Percentiles rank a stretch among this genome's conserved stretches.
Evolutionary conservation across 2,888 invertebrate species (phyloP).

Genomic region (Mesochorus sp.): DNA sequence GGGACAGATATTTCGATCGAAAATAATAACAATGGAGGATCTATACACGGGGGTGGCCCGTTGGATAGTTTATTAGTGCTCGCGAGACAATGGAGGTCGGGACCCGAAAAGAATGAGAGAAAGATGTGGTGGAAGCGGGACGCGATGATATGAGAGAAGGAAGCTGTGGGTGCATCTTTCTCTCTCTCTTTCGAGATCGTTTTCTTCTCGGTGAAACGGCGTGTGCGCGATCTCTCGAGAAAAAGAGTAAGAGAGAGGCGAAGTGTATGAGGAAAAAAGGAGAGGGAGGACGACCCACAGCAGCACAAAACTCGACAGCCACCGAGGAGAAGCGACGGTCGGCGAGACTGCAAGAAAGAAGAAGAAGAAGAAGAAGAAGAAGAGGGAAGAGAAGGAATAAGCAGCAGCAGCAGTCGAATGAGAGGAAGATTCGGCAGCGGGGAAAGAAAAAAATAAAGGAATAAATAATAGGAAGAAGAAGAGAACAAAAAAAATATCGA

Average conservation of each 20-base stretch:
- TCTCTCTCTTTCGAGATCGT: constrained; percentile 31
- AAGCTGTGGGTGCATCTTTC: constrained; percentile 56
- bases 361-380: constrained; percentile 33
- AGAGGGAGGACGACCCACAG: constrained; percentile 58
- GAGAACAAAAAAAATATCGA: constrained; percentile 44
- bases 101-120: constrained; percentile 79
- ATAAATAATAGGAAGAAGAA: constrained; percentile 53
- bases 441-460: constrained; percentile 23
- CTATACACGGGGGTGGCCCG: constrained; percentile 75
- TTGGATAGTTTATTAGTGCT: constrained; percentile 81
- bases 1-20: constrained; percentile 35
- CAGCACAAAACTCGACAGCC: constrained; percentile 52
- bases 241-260: constrained; percentile 8
- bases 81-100: constrained; percentile 80
- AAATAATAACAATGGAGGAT: constrained; percentile 65
- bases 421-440: constrained; percentile 50
- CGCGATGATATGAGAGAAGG: constrained; percentile 57
- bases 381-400: constrained; percentile 39
- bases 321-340: constrained; percentile 62
- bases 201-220: constrained; percentile 27
- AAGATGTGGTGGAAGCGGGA: constrained; percentile 62
- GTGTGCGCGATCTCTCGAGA: constrained; percentile 21
- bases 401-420: constrained; percentile 39
- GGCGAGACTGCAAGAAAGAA: constrained; percentile 44
- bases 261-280: constrained; percentile 61